These are phyloP conservation scores for Narcine bancroftii DNA, from an alignment of 2,113 vertebrate species.

Conservation along the genomic window DNA sequence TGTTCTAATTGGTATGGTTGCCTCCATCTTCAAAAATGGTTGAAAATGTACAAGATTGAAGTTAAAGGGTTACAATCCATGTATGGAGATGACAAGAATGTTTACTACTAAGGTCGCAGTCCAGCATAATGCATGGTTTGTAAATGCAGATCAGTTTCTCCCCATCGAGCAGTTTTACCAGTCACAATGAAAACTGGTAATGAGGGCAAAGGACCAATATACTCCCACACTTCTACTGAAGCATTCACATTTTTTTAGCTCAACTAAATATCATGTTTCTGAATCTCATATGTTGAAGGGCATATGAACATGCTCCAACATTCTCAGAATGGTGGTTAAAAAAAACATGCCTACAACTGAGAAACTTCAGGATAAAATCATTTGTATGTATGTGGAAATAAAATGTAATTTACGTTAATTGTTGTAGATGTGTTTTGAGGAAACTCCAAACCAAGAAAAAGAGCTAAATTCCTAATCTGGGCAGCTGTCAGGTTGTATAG, in stretches of 20 bases:
- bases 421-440: slow-evolving; percentile 1
- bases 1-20: background rate
- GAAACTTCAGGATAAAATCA: background rate
- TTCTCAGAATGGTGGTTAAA: background rate
- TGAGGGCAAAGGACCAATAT: background rate
- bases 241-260: background rate
- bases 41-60: background rate
- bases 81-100: background rate
- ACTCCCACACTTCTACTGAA: background rate
- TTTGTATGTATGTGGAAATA: background rate
- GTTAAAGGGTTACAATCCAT: background rate
- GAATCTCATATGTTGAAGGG: background rate
- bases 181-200: background rate
- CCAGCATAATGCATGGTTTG: background rate
- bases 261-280: slow-evolving; percentile 12
- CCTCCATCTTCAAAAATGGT: background rate
- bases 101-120: background rate
- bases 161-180: background rate
- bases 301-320: background rate
- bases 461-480: slow-evolving; percentile 41
- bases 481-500: slow-evolving; percentile 40
- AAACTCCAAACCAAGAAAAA: slow-evolving; percentile 12
- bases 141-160: background rate
- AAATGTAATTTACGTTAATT: slow-evolving; percentile 21
- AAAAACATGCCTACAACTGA: background rate